These are phyloP conservation scores for Parochlus steinenii DNA, from an alignment of 2,888 invertebrate genomes.

Conservation along the genomic window DNA sequence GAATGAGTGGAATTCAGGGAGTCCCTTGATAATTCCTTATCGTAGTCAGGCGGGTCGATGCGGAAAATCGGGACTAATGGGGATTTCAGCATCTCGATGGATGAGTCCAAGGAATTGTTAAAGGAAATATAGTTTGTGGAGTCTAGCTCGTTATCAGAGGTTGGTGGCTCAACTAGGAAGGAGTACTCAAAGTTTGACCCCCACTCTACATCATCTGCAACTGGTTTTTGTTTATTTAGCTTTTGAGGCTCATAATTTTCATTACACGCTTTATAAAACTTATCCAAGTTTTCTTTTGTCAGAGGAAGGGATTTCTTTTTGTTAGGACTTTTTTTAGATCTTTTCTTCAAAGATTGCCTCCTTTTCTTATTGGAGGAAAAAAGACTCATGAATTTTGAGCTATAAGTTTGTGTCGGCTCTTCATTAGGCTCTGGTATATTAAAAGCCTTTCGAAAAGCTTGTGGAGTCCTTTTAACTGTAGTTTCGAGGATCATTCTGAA, in stretches of 20 bases:
- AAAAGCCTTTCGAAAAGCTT: neutral
- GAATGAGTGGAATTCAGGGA: too few relatives aligned
- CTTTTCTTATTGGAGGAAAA: constrained; percentile 3
- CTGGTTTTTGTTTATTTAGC: too few relatives aligned
- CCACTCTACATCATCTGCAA: constrained; percentile 3
- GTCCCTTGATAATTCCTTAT: too few relatives aligned
- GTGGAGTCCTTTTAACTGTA: neutral
- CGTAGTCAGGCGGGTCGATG: constrained; percentile 4
- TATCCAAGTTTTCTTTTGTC: constrained; percentile 4
- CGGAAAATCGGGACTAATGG: constrained; percentile 1
- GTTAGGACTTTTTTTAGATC: constrained; percentile 1
- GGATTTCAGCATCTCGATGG: constrained; percentile 2
- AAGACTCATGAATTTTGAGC: constrained; percentile 1
- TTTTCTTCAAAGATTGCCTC: constrained; percentile 4
- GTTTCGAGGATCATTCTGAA: constrained; percentile 3
- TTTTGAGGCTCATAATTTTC: too few relatives aligned
- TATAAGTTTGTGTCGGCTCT: neutral
- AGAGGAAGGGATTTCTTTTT: neutral
- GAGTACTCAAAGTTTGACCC: constrained; percentile 14
- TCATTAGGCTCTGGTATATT: neutral
- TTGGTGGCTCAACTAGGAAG: constrained; percentile 14
- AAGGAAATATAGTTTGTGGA: constrained; percentile 6
- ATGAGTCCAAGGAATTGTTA: constrained; percentile 5
- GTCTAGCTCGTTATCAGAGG: constrained; percentile 18
- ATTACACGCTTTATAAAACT: neutral